Evolutionary conservation across 2,797 vertebrate genomes (phyloP), one percentile per base, ranked within the genome.

Genomic region (Phoebastria nigripes): DNA sequence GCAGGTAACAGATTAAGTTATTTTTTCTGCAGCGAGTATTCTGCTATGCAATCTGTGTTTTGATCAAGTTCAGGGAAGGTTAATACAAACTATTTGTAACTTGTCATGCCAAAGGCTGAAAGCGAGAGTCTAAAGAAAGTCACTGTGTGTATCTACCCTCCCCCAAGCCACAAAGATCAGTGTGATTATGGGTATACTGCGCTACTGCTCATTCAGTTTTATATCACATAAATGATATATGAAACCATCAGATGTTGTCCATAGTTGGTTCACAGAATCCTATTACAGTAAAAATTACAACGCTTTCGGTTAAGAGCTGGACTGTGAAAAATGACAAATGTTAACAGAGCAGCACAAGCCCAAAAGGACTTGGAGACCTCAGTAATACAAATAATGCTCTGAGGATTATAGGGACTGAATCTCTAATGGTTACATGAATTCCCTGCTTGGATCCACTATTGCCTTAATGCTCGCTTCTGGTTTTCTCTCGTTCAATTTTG

Each of bases 31-130:
- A 70, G 47, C 2, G 47, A 42, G 25, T 35, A 62, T 65, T 61
- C 58, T 12, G 49, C 49, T 72, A 26, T 21, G 33, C 61, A 89
- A 49, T 70, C 79, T 59, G 52, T 39, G 59, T 58, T 83, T 42
- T 4, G 33, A 66, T 63, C 82, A 22, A 90, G 72, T 39, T 82
- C 67, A 56, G 72, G 59, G 52, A 74, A 96, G 88, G 92, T 78
- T 93, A 90, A 88, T 66, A 70, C 31, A 90, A 83, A 88, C 59
- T 86, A 35, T 86, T 94, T 91, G 85, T 73, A 82, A 51, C 59
- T 58, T 91, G 82, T 78, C 86, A 55, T 4, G 17, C 59, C 56
- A 41, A 28, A 87, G 76, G 82, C 79, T 66, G 26, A 26, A 83
- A 70, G 73, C 1, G 1, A 66, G 51, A 66, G 67, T 5, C 21